These are phyloP conservation scores for Carlito syrichta DNA, from an alignment of 2,113 vertebrate genomes.

Conservation along the genomic window DNA sequence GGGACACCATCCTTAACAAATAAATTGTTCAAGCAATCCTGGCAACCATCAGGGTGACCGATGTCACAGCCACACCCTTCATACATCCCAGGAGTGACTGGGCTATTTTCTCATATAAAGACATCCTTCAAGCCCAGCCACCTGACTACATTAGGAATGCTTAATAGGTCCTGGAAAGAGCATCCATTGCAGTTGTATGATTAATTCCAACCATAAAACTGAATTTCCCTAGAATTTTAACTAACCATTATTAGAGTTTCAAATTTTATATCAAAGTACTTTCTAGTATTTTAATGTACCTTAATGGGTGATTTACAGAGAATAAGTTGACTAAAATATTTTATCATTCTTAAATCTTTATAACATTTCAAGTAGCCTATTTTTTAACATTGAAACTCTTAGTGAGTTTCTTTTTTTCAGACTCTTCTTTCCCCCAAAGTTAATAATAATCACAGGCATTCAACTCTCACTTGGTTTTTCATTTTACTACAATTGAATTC, in stretches of 20 bases:
- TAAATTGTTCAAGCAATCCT: background rate
- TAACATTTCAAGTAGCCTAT: background rate
- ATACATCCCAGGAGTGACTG: background rate
- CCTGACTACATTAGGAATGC: background rate
- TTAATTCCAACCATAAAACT: background rate
- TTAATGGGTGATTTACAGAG: background rate
- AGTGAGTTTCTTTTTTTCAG: background rate
- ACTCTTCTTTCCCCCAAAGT: background rate
- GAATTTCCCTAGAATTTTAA: background rate
- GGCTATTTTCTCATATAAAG: background rate
- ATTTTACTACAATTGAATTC: background rate
- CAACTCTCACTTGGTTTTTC: background rate
- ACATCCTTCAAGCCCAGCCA: background rate
- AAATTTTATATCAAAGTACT: background rate
- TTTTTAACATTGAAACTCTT: background rate
- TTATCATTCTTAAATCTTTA: background rate
- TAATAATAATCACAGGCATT: background rate
- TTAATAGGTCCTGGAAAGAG: background rate
- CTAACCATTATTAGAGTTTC: background rate
- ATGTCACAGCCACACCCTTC: background rate
- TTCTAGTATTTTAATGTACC: background rate
- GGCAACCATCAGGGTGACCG: background rate
- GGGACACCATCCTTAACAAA: background rate
- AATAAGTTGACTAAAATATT: background rate
- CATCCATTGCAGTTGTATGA: background rate